Evolutionary conservation across 1,140 invertebrate genomes (phyloP), one percentile per base, ranked within the genome.

Genomic region (Parapsyche elsis): DNA sequence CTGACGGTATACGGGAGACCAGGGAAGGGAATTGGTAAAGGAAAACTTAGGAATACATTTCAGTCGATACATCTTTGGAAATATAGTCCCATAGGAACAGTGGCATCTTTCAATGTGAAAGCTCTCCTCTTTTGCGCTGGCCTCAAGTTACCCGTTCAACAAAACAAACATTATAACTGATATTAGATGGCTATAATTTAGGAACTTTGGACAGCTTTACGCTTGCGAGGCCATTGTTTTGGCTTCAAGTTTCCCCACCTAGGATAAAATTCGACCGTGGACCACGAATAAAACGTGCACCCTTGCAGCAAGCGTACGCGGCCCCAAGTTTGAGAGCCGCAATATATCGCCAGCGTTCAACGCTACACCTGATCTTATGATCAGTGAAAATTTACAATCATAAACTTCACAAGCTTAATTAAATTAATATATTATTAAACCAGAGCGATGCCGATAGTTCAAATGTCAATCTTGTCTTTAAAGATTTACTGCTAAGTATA

Each of bases 121-220:
- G 61, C 61, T 67, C 61, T 67, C 21, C 61, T 23, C 24, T 23
- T 67, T 67, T 67, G 10, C 61, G 61, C 5, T 10, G 9, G 75
- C 24, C 61, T 77, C 75, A 77, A 77, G 57, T 77, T 77, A 30
- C 53, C 26, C 57, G 75, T 77, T 77, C 53, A 64, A 64, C 75
- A 64, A 77, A 77, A 64, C 75, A 64, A 77, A 77, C 75, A 77
- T 77, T 77, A 77, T 77, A 77, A 64, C 75, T 44, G 75, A 77
- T 77, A 77, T 64, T 77, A 77, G 75, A 77, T 64, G 75, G 75
- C 57, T 10, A 77, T 77, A 77, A 77, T 77, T 77, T 19, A 77
- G 57, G 19, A 77, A 77, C 57, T 77, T 77, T 77, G 26, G 75
- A 77, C 75, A 77, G 75, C 75, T 61, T 77, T 77, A 77, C 75